These are phyloP conservation scores for Acleris sparsana DNA, from an alignment of 2,888 invertebrate species.

Conservation along the genomic window DNA sequence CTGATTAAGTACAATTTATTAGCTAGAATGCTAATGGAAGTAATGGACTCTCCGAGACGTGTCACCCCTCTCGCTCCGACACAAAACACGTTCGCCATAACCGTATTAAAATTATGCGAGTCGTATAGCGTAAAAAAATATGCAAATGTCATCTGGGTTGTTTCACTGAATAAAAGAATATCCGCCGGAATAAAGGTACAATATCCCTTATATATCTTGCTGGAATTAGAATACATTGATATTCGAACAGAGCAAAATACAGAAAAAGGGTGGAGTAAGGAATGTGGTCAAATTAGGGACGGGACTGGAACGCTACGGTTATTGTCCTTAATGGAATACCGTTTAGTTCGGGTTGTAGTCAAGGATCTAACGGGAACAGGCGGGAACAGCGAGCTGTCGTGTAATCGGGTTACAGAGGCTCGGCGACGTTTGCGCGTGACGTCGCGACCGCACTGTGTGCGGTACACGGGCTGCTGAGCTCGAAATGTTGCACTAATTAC, in stretches of 20 bases:
- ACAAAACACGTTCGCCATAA: slow-evolving; percentile 18
- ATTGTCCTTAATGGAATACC: slow-evolving; percentile 13
- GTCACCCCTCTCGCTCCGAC: background rate
- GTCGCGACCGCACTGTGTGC: slow-evolving; percentile 18
- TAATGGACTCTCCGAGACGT: slow-evolving; percentile 6
- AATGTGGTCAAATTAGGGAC: slow-evolving; percentile 33
- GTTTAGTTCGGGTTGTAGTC: slow-evolving; percentile 12
- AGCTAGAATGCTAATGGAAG: slow-evolving; percentile 13
- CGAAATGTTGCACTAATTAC: slow-evolving; percentile 5
- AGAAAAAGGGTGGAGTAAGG: slow-evolving; percentile 34
- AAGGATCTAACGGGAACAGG: background rate
- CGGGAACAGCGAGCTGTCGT: slow-evolving; percentile 2
- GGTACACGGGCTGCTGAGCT: background rate
- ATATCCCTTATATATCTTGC: slow-evolving; percentile 28
- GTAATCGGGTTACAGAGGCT: slow-evolving; percentile 16
- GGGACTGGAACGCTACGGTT: slow-evolving; percentile 15
- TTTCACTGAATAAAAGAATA: slow-evolving; percentile 37
- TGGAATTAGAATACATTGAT: slow-evolving; percentile 36
- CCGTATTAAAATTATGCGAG: slow-evolving; percentile 35
- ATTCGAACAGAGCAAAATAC: slow-evolving; percentile 31
- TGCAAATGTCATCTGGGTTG: slow-evolving; percentile 36
- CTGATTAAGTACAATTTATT: slow-evolving; percentile 16
- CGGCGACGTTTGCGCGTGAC: slow-evolving; percentile 31
- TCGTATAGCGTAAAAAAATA: slow-evolving; percentile 33
- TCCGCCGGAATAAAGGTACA: slow-evolving; percentile 28